phyloP scores from a whole-genome alignment of 2,797 vertebrate species.

The Poeciliopsis turneri region DNA sequence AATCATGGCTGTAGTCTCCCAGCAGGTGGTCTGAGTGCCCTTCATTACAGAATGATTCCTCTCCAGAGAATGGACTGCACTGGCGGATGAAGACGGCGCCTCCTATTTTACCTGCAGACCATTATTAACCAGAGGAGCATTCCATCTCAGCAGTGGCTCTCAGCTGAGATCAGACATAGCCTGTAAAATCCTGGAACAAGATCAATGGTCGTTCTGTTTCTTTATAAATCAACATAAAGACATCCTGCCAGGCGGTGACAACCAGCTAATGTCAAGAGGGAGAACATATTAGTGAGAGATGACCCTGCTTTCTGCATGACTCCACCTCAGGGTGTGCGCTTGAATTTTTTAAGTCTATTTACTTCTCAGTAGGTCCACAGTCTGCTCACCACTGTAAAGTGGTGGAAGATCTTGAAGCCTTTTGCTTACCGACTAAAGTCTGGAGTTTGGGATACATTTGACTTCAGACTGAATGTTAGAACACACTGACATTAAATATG shows the following conservation, averaged over 20 bases:
- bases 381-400: no score
- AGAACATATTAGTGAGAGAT: constrained; percentile 44
- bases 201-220: constrained; percentile 58
- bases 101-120: constrained; percentile 65
- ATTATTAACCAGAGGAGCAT: constrained; percentile 72
- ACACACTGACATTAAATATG: not conserved
- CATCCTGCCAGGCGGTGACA: constrained; percentile 42
- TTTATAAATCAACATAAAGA: constrained; percentile 51
- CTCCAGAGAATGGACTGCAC: constrained; percentile 58
- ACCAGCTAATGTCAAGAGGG: constrained; percentile 59
- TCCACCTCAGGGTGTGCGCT: not conserved
- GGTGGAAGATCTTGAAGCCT: not conserved
- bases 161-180: constrained; percentile 52
- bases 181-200: constrained; percentile 51
- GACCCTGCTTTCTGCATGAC: constrained; percentile 28
- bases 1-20: constrained; percentile 58
- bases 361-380: not conserved
- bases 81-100: constrained; percentile 42
- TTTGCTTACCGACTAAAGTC: not conserved
- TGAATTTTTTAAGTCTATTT: constrained; percentile 20
- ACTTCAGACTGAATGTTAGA: not conserved
- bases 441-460: not conserved
- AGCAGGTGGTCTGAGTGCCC: constrained; percentile 69
- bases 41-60: constrained; percentile 64
- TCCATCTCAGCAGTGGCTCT: constrained; percentile 46